phyloP scores from a whole-genome alignment of 2,797 vertebrate species.

The Myotis findleyi region DNA sequence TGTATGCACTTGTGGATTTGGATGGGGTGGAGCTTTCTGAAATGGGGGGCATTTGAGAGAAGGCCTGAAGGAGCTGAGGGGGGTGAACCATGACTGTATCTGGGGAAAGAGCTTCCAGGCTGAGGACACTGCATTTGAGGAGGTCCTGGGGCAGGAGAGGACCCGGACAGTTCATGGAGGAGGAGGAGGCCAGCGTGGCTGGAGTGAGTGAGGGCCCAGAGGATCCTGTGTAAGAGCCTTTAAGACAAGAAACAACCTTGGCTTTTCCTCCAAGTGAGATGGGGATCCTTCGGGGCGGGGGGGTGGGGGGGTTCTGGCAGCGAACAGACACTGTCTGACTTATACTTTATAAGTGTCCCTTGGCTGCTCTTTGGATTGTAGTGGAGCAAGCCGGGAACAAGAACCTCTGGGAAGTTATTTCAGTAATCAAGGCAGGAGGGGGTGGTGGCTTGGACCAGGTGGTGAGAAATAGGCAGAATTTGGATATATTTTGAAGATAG shows the following conservation, averaged over 20 bases:
- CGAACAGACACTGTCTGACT: background rate
- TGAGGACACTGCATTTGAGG: background rate
- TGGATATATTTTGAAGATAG: background rate
- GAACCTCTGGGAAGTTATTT: background rate
- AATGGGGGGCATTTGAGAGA: background rate
- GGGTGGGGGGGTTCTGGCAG: background rate
- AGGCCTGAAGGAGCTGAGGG: background rate
- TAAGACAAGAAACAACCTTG: background rate
- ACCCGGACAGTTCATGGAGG: background rate
- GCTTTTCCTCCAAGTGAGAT: background rate
- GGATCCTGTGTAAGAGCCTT: fast-evolving
- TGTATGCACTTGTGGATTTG: background rate
- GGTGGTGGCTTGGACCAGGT: background rate
- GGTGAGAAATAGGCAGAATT: background rate
- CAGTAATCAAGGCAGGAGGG: background rate
- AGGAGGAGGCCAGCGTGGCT: background rate
- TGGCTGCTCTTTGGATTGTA: background rate
- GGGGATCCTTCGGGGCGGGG: background rate
- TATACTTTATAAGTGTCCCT: background rate
- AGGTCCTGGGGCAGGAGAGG: background rate
- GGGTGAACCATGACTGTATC: background rate
- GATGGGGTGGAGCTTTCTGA: background rate
- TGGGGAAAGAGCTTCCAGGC: background rate
- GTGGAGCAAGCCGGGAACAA: background rate
- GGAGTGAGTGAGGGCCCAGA: background rate